Conservation (phyloP, 2,797 vertebrate species). For the Toxotes lorentzi region DNA sequence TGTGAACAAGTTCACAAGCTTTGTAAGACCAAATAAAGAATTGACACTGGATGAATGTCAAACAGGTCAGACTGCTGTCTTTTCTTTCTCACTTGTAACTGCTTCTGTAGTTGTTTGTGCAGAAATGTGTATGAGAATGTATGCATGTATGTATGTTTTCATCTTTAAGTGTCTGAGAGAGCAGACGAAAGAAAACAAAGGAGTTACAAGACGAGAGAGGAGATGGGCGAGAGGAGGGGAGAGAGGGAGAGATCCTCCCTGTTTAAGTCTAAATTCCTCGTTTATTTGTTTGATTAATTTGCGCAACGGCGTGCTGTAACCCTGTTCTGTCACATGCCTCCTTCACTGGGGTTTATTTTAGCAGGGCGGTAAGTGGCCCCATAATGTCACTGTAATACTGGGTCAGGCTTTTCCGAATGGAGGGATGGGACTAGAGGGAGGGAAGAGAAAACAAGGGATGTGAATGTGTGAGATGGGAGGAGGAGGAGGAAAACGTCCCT, state of each 20-base stretch:
- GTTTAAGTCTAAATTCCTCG: conserved; percentile 77
- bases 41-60: conserved; percentile 26
- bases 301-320: conserved; percentile 67
- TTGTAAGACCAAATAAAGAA: background rate
- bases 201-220: conserved; percentile 32
- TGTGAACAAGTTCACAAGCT: conserved; percentile 22
- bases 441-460: conserved; percentile 59
- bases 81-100: conserved; percentile 35
- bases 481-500: conserved; percentile 74
- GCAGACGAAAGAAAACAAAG: conserved; percentile 38
- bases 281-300: conserved; percentile 86
- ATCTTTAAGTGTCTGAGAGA: conserved; percentile 15
- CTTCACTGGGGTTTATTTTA: conserved; percentile 82
- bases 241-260: conserved; percentile 51
- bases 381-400: conserved; percentile 86
- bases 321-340: conserved; percentile 82
- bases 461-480: conserved; percentile 55
- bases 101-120: conserved; percentile 22
- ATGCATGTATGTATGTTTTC: conserved; percentile 12
- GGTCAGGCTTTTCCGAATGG: conserved; percentile 80
- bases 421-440: conserved; percentile 70
- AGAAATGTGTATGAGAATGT: conserved; percentile 26
- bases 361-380: conserved; percentile 80
- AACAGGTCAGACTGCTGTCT: conserved; percentile 27
- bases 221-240: conserved; percentile 6